These are phyloP conservation scores for Oligia strigilis DNA, from an alignment of 2,888 invertebrate genomes.

Conservation along the genomic window DNA sequence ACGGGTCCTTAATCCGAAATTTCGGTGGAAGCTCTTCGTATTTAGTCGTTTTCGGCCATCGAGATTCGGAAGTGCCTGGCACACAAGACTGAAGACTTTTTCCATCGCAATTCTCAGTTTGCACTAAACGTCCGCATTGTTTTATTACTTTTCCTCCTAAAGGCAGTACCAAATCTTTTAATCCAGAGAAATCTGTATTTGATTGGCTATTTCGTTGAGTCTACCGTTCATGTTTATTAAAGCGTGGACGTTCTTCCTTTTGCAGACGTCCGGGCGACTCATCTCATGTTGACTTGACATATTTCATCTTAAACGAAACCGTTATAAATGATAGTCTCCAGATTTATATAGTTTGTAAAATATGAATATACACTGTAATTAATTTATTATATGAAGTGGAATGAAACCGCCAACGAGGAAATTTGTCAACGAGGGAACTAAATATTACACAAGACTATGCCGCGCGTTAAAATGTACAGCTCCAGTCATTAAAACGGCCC, in stretches of 20 bases:
- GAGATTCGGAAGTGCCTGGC: conserved; percentile 3
- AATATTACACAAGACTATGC: conserved; percentile 67
- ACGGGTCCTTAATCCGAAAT: conserved; percentile 49
- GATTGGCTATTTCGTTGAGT: conserved; percentile 49
- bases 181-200: conserved; percentile 33
- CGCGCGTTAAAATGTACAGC: conserved; percentile 66
- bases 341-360: conserved; percentile 51
- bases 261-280: conserved; percentile 8
- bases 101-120: conserved; percentile 35
- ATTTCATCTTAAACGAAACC: conserved; percentile 33
- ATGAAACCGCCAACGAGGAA: conserved; percentile 67
- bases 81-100: conserved; percentile 21
- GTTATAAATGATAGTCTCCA: conserved; percentile 39
- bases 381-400: conserved; percentile 68
- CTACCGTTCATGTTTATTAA: conserved; percentile 50
- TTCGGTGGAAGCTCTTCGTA: conserved; percentile 32
- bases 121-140: conserved; percentile 15
- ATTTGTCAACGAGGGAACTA: conserved; percentile 70
- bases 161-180: conserved; percentile 33
- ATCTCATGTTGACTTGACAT: conserved; percentile 20
- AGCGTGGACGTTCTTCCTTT: conserved; percentile 22
- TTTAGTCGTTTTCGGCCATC: conserved; percentile 33
- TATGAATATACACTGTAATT: conserved; percentile 62
- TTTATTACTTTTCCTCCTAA: conserved; percentile 26
- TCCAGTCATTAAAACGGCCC: conserved; percentile 66